Conservation (phyloP, 2,113 vertebrate species). For the Piprites chloris region DNA sequence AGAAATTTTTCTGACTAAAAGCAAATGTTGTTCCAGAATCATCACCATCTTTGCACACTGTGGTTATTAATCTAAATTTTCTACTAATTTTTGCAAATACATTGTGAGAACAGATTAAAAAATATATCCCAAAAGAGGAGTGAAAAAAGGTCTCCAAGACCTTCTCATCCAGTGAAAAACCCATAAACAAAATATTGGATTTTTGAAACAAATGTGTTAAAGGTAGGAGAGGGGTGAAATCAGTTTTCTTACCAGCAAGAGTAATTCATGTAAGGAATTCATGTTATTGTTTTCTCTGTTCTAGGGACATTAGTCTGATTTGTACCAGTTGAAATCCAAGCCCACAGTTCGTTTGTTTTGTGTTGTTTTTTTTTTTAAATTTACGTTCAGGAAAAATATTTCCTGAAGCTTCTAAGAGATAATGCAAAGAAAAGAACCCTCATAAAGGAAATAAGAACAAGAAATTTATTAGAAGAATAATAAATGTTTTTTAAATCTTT, state of each 20-base stretch:
- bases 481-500: background rate
- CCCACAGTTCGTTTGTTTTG: background rate
- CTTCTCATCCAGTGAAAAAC: background rate
- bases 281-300: background rate
- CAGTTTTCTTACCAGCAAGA: background rate
- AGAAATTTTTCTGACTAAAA: background rate
- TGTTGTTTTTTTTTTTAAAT: rapidly evolving
- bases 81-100: background rate
- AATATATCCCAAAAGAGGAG: background rate
- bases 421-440: background rate
- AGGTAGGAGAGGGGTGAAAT: background rate
- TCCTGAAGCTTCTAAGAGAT: background rate
- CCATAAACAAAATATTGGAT: rapidly evolving
- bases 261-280: background rate
- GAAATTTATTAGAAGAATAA: background rate
- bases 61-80: background rate
- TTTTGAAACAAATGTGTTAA: background rate
- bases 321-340: background rate
- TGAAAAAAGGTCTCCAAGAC: background rate
- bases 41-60: background rate
- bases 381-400: background rate
- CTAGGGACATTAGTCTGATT: background rate
- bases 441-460: background rate
- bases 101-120: background rate
- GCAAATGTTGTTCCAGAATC: background rate